Evolutionary conservation across 2,113 vertebrate genomes (phyloP).

Genomic region (Elgaria multicarinata): DNA sequence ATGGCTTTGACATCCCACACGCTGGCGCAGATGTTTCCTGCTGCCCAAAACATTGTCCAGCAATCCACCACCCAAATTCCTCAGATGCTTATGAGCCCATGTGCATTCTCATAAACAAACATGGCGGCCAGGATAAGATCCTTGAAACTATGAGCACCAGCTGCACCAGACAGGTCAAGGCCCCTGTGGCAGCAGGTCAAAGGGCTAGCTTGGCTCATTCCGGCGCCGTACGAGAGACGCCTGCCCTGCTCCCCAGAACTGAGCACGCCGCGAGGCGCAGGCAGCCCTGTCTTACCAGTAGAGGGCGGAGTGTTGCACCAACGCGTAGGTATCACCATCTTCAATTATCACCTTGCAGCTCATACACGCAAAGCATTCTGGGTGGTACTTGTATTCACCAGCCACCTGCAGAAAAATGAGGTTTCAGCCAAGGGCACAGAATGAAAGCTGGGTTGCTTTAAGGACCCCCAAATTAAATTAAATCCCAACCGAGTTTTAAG

Average conservation of each 20-base stretch:
- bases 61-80: neutral
- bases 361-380: slow-evolving; percentile 95
- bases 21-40: neutral
- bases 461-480: neutral
- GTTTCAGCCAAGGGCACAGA: neutral
- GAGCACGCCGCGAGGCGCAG: too few species aligned
- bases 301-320: slow-evolving; percentile 91
- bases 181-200: neutral
- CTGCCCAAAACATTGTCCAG: too few species aligned
- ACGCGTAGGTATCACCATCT: slow-evolving; percentile 91
- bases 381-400: slow-evolving; percentile 96
- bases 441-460: neutral
- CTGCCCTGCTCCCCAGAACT: too few species aligned
- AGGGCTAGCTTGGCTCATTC: neutral
- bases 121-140: too few species aligned
- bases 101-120: neutral
- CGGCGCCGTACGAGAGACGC: too few species aligned
- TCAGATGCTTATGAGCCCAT: neutral
- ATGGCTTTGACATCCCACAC: neutral
- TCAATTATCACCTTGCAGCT: slow-evolving; percentile 96
- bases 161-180: neutral
- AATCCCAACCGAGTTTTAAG: neutral
- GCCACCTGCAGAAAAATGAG: slow-evolving; percentile 87
- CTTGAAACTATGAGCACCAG: too few species aligned
- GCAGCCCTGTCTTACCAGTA: slow-evolving; percentile 86